Evolutionary conservation across 1,140 invertebrate genomes (phyloP), one percentile per base, ranked within the genome.

Genomic region (Nautilus pompilius): DNA sequence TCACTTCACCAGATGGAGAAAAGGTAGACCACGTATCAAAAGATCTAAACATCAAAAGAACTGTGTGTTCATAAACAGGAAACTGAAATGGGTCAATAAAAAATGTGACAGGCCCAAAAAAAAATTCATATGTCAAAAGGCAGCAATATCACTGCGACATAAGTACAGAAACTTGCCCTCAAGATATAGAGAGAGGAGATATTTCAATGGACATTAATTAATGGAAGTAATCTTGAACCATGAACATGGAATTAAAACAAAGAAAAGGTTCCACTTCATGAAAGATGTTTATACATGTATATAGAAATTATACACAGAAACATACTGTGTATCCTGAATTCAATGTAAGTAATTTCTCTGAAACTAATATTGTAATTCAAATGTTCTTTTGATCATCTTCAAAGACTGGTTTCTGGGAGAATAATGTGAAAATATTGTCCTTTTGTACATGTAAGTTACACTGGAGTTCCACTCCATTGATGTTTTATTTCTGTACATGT

Each of bases 61-160:
- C 65, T 80, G 78, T 67, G 74, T 76, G 3, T 66, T 76, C n/a
- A 76, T 80, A 10, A 72, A 73, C 48, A 75, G 74, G 41, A 68
- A 68, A 26, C 29, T 61, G 13, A 75, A 74, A 28, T 79, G 76
- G 77, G 67, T 65, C 51, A 78, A 80, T 63, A 77, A 76, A 58
- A 62, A 70, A n/a, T 80, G 78, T 68, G 68, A 73, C 63, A 73
- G 67, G 58, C 67, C 70, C 17, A 69, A 62, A 55, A 69, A 73
- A 45, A 67, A 72, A 56, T 75, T 75, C 58, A 66, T 80, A 10
- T 80, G 78, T 67, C 74, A 77, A 64, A 66, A 66, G 28, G 55
- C 28, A 28, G 17, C 62, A 17, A 6, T 49, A 15, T 54, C 34
- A 1, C n/a, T n/a, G n/a, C n/a, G 22, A 36, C 32, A 62, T 34